These are phyloP conservation scores for Dasypus novemcinctus DNA, from an alignment of 2,113 vertebrate species.

Conservation along the genomic window DNA sequence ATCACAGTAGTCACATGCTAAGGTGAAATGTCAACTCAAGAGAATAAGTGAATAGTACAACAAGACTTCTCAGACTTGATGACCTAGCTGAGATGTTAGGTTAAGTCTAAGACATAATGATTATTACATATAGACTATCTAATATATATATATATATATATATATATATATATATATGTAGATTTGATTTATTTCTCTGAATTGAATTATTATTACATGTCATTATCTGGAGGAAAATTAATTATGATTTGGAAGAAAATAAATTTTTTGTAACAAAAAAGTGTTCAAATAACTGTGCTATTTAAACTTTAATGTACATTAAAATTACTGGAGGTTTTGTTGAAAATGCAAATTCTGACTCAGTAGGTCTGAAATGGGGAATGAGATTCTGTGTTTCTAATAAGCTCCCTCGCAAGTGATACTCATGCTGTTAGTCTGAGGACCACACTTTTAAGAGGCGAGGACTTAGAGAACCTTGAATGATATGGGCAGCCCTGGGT, in stretches of 20 bases:
- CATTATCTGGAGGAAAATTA: constrained; percentile 25
- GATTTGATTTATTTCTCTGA: constrained; percentile 19
- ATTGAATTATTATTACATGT: constrained; percentile 12
- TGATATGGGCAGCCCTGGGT: constrained; percentile 18
- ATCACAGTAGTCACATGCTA: background rate
- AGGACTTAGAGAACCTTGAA: background rate
- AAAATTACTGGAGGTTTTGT: background rate
- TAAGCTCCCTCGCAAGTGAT: background rate
- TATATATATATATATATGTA: background rate
- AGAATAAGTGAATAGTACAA: constrained; percentile 23
- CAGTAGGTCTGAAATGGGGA: background rate
- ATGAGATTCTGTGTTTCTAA: background rate
- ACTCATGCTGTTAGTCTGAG: background rate
- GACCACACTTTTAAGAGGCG: background rate
- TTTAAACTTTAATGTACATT: background rate
- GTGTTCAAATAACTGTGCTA: background rate
- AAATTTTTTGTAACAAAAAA: constrained; percentile 8
- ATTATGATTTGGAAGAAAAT: constrained; percentile 34
- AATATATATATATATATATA: background rate
- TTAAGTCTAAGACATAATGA: background rate
- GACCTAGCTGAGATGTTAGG: background rate
- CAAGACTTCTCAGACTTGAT: background rate
- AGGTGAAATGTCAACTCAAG: constrained; percentile 1
- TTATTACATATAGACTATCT: background rate
- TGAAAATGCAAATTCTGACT: constrained; percentile 23